These are phyloP conservation scores for Turdus rufiventris DNA, from an alignment of 2,113 vertebrate species.

Conservation along the genomic window DNA sequence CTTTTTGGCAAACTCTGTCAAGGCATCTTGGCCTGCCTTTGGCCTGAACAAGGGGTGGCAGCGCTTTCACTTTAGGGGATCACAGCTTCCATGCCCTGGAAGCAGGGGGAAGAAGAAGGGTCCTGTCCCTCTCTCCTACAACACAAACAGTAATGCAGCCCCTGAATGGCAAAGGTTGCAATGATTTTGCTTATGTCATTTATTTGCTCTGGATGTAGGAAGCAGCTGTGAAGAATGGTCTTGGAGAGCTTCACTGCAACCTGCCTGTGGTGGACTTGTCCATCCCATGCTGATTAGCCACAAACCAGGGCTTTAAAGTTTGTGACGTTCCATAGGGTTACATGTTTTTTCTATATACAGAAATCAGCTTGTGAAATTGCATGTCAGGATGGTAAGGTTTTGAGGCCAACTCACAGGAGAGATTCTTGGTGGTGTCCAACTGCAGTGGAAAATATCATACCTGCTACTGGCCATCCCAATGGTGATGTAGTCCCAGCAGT, in stretches of 20 bases:
- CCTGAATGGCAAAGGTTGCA: background rate
- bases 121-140: background rate
- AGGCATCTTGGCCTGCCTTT: background rate
- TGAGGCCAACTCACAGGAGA: background rate
- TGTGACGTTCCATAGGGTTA: background rate
- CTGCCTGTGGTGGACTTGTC: background rate
- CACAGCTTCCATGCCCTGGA: background rate
- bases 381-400: background rate
- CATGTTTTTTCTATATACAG: background rate
- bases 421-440: background rate
- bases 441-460: background rate
- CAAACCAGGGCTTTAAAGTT: background rate
- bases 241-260: background rate
- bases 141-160: background rate
- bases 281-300: background rate
- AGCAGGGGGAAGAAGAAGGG: background rate
- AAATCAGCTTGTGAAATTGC: background rate
- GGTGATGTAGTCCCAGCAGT: background rate
- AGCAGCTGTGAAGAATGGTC: background rate
- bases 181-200: rapidly evolving
- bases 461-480: background rate
- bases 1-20: background rate
- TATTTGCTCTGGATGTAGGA: background rate
- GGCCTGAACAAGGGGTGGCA: background rate
- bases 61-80: background rate